Conservation (phyloP, 2,797 vertebrate species). For the Liparis tanakae region DNA sequence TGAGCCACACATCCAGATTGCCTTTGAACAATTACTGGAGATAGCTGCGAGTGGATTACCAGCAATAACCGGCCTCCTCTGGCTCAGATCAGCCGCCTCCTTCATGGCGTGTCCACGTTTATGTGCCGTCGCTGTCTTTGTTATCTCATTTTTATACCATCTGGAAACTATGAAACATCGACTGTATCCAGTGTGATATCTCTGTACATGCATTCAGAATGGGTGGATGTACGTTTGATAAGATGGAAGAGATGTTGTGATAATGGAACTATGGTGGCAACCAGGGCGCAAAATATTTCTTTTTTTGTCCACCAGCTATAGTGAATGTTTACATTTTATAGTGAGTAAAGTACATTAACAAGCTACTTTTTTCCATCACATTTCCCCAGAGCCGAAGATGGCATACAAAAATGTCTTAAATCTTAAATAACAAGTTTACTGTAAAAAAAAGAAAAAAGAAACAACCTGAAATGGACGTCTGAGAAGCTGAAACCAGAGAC, state of each 20-base stretch:
- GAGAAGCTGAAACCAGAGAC: neutral
- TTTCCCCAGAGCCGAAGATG: neutral
- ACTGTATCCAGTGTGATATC: neutral
- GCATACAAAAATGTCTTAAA: neutral
- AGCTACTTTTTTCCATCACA: accelerated
- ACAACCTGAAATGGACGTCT: neutral
- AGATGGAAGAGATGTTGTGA: neutral
- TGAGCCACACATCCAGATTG: slow-evolving; percentile 16
- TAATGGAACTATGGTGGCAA: neutral
- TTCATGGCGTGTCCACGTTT: neutral
- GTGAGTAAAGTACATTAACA: neutral
- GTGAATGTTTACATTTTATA: neutral
- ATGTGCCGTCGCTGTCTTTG: neutral
- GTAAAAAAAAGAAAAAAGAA: neutral
- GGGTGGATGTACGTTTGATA: too few species aligned
- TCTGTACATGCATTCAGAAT: neutral
- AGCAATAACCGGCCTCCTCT: slow-evolving; percentile 20
- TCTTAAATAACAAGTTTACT: neutral
- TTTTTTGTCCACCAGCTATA: neutral
- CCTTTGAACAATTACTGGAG: slow-evolving; percentile 20
- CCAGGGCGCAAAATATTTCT: neutral
- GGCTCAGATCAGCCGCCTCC: slow-evolving; percentile 10
- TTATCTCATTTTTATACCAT: neutral
- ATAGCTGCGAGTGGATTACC: slow-evolving; percentile 30
- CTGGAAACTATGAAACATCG: neutral